Evolutionary conservation across 2,797 vertebrate genomes (phyloP).

Genomic region (Sebastes diaconus): DNA sequence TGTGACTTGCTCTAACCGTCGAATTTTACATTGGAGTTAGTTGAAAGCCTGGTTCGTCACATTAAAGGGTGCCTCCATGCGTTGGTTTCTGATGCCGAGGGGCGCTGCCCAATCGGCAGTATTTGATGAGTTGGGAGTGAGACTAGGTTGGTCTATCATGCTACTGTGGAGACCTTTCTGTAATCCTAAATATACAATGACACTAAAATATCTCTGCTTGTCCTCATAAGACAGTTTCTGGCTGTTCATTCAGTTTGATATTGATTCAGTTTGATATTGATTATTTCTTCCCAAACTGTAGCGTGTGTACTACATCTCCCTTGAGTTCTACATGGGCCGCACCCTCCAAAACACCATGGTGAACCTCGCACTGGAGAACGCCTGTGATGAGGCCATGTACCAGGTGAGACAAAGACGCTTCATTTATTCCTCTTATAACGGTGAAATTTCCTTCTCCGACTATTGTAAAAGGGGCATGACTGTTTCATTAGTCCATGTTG

Average conservation of each 20-base stretch:
- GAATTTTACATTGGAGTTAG: too few species aligned
- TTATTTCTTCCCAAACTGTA: conserved; percentile 57
- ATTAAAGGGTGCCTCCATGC: too few species aligned
- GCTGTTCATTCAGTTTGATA: neutral
- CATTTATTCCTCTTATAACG: neutral
- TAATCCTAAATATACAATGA: neutral
- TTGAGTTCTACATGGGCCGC: conserved; percentile 99
- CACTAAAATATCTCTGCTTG: neutral
- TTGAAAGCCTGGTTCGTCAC: too few species aligned
- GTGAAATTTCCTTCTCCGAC: neutral
- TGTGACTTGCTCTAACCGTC: too few species aligned
- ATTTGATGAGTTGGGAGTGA: too few species aligned
- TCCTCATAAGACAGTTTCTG: neutral
- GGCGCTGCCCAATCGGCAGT: too few species aligned
- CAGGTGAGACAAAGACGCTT: conserved; percentile 82
- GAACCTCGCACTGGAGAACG: conserved; percentile 95
- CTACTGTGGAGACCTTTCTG: neutral
- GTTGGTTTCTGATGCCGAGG: too few species aligned
- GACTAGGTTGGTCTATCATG: neutral
- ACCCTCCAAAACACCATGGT: conserved; percentile 99
- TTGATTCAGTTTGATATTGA: neutral
- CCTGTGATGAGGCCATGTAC: conserved; percentile 95
- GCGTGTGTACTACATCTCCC: conserved; percentile 98
- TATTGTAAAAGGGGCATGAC: neutral
- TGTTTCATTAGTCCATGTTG: neutral